These are phyloP conservation scores for Hydropsyche tenuis DNA, from an alignment of 1,140 invertebrate species.

Conservation along the genomic window DNA sequence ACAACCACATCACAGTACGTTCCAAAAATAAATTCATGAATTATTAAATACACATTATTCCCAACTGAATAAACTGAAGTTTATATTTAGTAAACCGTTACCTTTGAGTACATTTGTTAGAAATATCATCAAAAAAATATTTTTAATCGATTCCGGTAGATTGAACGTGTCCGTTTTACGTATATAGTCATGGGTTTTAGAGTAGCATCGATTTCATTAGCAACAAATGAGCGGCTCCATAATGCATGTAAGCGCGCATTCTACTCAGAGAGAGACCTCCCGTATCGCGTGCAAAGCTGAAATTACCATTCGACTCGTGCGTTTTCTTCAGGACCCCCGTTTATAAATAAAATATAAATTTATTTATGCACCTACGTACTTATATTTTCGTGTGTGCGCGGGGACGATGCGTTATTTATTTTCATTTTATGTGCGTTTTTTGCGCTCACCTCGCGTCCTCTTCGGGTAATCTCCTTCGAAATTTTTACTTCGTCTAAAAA, in stretches of 20 bases:
- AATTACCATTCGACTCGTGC: conserved; percentile 17
- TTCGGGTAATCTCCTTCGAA: not conserved
- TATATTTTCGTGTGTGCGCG: too few species aligned
- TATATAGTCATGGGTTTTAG: conserved; percentile 11
- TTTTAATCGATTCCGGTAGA: too few species aligned
- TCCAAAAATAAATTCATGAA: too few species aligned
- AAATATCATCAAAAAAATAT: too few species aligned
- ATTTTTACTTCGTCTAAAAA: not conserved
- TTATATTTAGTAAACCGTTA: too few species aligned
- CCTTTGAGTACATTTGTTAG: too few species aligned
- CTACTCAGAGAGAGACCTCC: conserved; percentile 25
- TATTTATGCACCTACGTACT: not conserved
- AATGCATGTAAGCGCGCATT: conserved; percentile 20
- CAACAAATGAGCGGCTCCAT: conserved; percentile 17
- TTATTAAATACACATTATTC: too few species aligned
- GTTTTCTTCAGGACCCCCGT: conserved; percentile 12
- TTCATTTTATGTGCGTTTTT: conserved; percentile 6
- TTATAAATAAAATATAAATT: conserved; percentile 26
- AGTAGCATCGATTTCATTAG: conserved; percentile 26
- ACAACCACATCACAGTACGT: too few species aligned
- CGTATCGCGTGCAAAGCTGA: conserved; percentile 28
- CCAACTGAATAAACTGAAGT: too few species aligned
- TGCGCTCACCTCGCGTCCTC: not conserved
- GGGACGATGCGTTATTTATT: not conserved
- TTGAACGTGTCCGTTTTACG: too few species aligned